Percentiles rank a stretch among this genome's conserved stretches.
phyloP scores from a whole-genome alignment of 2,797 vertebrate species.

The Trichosurus vulpecula region DNA sequence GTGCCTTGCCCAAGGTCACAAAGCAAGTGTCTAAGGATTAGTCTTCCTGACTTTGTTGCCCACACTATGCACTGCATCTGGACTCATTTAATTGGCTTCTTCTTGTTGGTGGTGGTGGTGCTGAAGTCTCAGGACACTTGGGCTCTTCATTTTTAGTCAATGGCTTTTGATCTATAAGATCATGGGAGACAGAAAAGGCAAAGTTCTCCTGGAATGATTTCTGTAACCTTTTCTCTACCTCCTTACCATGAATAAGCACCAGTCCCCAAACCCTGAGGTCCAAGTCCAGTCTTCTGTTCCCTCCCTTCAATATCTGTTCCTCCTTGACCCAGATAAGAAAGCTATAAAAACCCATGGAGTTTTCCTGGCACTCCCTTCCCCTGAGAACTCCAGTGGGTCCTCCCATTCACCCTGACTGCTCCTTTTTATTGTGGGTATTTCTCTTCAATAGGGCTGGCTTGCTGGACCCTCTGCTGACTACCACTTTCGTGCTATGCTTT shows the following conservation, averaged over 20 bases:
- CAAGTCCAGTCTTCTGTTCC: neutral
- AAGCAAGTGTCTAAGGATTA: neutral
- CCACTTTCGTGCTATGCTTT: neutral
- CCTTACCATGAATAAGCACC: neutral
- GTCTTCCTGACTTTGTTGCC: neutral
- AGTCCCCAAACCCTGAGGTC: neutral
- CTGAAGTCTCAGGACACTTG: neutral
- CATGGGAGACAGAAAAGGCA: slow-evolving; percentile 26
- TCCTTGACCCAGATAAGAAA: neutral
- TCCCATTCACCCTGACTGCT: neutral
- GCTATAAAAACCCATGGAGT: neutral
- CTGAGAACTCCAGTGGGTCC: neutral
- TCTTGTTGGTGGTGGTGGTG: neutral
- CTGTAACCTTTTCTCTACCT: neutral
- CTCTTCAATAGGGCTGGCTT: neutral
- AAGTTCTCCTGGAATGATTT: neutral
- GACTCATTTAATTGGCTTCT: neutral
- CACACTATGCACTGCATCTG: neutral
- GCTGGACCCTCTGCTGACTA: neutral
- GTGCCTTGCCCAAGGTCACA: neutral
- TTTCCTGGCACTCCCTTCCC: neutral
- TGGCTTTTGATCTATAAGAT: slow-evolving; percentile 21
- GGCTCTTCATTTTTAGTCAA: neutral
- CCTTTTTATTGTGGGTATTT: neutral
- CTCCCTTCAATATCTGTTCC: neutral